Conservation (phyloP, 2,113 vertebrate species). For the Callorhinus ursinus region DNA sequence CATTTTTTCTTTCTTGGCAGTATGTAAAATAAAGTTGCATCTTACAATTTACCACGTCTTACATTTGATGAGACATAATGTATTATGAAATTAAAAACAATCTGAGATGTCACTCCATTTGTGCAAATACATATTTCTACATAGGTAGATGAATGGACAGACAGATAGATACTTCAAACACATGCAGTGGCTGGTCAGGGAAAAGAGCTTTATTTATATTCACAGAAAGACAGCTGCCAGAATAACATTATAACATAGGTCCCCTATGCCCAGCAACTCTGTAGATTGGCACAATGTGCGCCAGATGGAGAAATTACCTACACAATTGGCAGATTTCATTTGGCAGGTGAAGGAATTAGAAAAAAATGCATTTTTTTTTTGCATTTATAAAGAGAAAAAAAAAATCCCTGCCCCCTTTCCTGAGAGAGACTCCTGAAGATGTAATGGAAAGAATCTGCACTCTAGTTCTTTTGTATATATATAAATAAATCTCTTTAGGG, state of each 20-base stretch:
- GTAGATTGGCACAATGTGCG: neutral
- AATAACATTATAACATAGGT: neutral
- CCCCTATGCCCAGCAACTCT: neutral
- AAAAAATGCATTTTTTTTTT: neutral
- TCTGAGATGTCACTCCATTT: neutral
- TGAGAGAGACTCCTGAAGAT: neutral
- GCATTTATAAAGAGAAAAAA: neutral
- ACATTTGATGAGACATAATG: neutral
- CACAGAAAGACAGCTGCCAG: neutral
- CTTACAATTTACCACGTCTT: neutral
- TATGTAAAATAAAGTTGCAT: neutral
- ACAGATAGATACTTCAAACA: neutral
- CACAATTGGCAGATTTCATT: neutral
- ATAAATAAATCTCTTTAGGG: neutral
- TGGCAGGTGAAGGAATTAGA: neutral
- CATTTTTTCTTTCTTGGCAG: neutral
- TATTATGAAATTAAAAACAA: neutral
- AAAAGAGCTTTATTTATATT: neutral
- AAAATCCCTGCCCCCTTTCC: neutral
- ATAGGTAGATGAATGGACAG: neutral
- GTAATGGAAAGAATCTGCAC: neutral
- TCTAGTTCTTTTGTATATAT: neutral
- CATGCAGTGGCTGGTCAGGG: neutral
- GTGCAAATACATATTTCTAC: neutral
- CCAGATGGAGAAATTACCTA: neutral